Evolutionary conservation across 2,113 vertebrate species (phyloP), one percentile per base, ranked within the genome.

Genomic region (Pseudopodoces humilis): DNA sequence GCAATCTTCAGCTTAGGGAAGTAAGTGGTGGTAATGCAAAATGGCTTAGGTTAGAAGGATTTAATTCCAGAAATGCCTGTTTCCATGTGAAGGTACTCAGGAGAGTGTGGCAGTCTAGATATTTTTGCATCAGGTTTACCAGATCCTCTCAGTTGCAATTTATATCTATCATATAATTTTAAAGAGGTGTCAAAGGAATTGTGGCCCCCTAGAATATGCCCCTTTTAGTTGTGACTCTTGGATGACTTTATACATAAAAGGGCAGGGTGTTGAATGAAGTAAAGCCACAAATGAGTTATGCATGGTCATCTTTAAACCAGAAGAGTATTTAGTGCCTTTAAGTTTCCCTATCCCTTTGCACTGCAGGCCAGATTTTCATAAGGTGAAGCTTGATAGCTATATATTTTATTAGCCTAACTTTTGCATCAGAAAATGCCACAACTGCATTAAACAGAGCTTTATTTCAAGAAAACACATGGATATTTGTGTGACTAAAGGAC

Each of bases 31-130:
- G 63, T 55, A 75, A 82, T 37, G n/a, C 30, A 85, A 89, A 69
- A 88, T 72, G 91, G 31, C 70, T 91, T n/a, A 46, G 28, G 37
- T 91, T 58, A 77, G 75, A 67, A 87, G 83, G 8, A 77, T 58
- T 91, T 91, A 43, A 82, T 92, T 95, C 74, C 63, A 87, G 74
- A 92, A 92, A 85, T 77, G 86, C 63, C n/a, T 87, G 13, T 83
- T 95, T 55, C 43, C 89, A 91, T 91, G 84, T 90, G 91, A 95
- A 94, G 87, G 33, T 63, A 79, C 74, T 91, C 90, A 88, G 31
- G 19, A 56, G 46, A 87, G 25, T 43, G 55, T 8, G 2, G 37
- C 46, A 65, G 46, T 63, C 31, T 72, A 80, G 37, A 35, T 91
- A 39, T 35, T 80, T 92, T 90, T 90, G 70, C 33, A 85, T 83